Evolutionary conservation across 2,888 invertebrate genomes (phyloP), one percentile per base, ranked within the genome.

Genomic region (Notodonta ziczac): DNA sequence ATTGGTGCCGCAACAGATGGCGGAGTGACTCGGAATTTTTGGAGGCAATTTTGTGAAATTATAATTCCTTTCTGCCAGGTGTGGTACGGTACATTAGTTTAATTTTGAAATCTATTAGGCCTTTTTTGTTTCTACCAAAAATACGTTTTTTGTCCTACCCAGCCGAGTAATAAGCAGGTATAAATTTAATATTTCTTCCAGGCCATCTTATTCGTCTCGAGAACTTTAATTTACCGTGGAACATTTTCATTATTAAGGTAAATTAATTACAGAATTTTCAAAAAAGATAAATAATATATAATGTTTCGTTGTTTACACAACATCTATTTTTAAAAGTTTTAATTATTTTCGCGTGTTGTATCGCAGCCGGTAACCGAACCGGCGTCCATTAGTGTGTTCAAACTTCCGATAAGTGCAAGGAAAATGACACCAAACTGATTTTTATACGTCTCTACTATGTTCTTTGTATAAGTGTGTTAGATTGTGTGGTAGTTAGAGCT

Each of bases 1-100:
- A 78, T 78, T 78, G 75, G 73, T 73, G 73, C 73, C 74, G 82
- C 80, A 82, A 84, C 87, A 86, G 81, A 84, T 86, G 87, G 83
- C 78, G 70, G 65, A 57, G 70, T 72, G 70, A 72, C 67, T 74
- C 58, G 62, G 62, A 53, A 40, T 55, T 57, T 67, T 73, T 69
- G 65, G 64, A 67, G 65, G 61, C 51, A 65, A 66, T 65, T 62
- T 67, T 66, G 67, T 71, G 66, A 69, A 53, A 71, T 63, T 63
- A 58, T 69, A 69, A 69, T 72, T 40, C 16, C 55, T 39, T 40
- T 14, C 13, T 40, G 55, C 55, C 55, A 40, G 40, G 40, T 55
- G 55, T 0, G 16, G 6, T 40, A 9, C 40, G 55, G 14, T 55
- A 12, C 40, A n/a, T 55, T 55, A 40, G 12, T 55, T 40, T 55